Evolutionary conservation across 2,113 vertebrate genomes (phyloP), one percentile per base, ranked within the genome.

Genomic region (Esox niger): DNA sequence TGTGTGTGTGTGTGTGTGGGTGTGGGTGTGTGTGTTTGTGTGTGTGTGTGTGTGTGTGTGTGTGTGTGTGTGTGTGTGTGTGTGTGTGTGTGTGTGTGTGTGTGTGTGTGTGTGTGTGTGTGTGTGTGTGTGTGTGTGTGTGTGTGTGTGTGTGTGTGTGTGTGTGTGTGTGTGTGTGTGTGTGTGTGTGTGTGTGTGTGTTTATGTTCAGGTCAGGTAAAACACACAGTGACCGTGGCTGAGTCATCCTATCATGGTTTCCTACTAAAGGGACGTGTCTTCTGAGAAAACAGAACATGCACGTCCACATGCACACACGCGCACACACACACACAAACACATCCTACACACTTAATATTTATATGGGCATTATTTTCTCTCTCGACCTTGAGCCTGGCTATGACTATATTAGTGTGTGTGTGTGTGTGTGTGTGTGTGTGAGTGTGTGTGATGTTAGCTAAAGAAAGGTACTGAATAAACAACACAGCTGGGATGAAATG

Each of bases 91-190:
- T 13, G 11, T 38, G 49, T 11, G 49, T 66, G 64, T 46, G 55
- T 47, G 66, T 31, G 35, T 46, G 25, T 30, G 33, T 68, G 57
- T 17, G 25, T 55, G 59, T 27, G 49, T 55, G 60, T 27, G 17
- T 57, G 64, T 58, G 66, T 68, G 57, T 61, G 69, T 71, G 70
- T 68, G 70, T 68, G 72, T 63, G 32, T 8, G 20, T 9, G 25
- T 29, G 23, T 68, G 75, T 61, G 62, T 47, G 33, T 63, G 61
- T 26, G n/a, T 63, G 23, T 63, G 13, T 63, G 33, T 27, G 38
- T 46, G 38, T 46, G 70, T 32, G 6, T 49, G 65, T 30, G 69
- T 23, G 43, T 21, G 25, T 46, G 23, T 46, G 33, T 49, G 9
- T 60, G 13, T 21, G n/a, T 67, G 43, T 62, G 32, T 69, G 66